Evolutionary conservation across 2,113 vertebrate genomes (phyloP).

Genomic region (Bos taurus): DNA sequence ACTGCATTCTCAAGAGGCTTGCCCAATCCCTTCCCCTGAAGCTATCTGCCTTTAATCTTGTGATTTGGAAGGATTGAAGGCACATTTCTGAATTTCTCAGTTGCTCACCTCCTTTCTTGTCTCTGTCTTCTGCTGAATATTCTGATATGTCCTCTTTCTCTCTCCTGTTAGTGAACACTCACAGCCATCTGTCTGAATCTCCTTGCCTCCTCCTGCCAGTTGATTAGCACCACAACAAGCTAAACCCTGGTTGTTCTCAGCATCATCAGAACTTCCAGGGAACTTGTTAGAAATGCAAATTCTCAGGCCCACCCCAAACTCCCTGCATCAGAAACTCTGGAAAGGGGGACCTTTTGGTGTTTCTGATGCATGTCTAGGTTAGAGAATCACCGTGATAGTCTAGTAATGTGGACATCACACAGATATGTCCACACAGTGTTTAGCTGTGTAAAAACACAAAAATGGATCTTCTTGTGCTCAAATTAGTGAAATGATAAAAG

Average conservation of each 20-base stretch:
- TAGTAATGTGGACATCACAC: neutral
- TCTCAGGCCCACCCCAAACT: neutral
- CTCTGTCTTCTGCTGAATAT: neutral
- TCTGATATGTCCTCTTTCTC: rapidly evolving
- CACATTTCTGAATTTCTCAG: neutral
- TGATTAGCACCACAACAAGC: rapidly evolving
- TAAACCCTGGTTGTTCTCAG: neutral
- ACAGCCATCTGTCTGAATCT: neutral
- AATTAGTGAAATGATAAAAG: neutral
- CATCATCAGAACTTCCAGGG: neutral
- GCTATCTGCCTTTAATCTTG: neutral
- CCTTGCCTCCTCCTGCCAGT: neutral
- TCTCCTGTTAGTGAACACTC: neutral
- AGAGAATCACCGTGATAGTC: neutral
- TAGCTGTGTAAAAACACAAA: neutral
- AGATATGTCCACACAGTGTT: neutral
- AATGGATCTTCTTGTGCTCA: neutral
- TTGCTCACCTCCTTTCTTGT: neutral
- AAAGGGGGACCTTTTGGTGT: neutral
- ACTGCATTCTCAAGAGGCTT: neutral
- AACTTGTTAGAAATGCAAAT: neutral
- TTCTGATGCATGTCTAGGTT: neutral
- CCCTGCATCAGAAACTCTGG: neutral
- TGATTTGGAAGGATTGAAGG: neutral
- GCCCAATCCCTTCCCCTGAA: neutral